Conservation (phyloP, 2,888 invertebrate genomes). For the Ptilodon capucinus region DNA sequence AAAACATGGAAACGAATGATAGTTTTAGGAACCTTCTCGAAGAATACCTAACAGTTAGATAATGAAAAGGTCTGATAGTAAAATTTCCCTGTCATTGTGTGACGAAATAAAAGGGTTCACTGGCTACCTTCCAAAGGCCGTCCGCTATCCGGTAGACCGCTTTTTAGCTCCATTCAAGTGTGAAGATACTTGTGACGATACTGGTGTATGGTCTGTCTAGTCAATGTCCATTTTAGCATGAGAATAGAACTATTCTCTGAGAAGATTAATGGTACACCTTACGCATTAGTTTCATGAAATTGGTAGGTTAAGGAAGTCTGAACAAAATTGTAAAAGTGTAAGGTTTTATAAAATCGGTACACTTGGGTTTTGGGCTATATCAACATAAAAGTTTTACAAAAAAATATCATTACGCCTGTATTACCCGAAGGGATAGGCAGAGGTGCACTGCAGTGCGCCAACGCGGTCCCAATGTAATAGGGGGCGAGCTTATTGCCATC, state of each 20-base stretch:
- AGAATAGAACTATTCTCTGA: background rate
- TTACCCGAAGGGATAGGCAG: no score
- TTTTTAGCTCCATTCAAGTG: background rate
- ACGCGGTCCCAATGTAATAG: no score
- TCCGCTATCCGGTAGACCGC: background rate
- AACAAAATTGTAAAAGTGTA: no score
- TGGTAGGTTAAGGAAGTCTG: no score
- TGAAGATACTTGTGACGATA: background rate
- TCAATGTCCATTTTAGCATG: background rate
- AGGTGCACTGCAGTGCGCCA: no score
- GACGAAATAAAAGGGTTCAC: background rate
- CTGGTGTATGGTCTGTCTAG: background rate
- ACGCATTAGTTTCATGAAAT: no score
- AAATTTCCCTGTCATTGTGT: constrained; percentile 6
- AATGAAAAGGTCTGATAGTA: constrained; percentile 32
- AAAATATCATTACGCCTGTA: no score
- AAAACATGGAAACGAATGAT: constrained; percentile 43
- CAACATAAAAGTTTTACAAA: no score
- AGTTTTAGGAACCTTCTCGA: constrained; percentile 1
- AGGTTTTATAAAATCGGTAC: no score
- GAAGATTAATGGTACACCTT: background rate
- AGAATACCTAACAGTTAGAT: background rate
- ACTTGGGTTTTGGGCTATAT: no score
- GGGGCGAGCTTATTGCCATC: no score
- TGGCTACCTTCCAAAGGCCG: background rate